Evolutionary conservation across 2,797 vertebrate species (phyloP).

Genomic region (Rhincodon typus): DNA sequence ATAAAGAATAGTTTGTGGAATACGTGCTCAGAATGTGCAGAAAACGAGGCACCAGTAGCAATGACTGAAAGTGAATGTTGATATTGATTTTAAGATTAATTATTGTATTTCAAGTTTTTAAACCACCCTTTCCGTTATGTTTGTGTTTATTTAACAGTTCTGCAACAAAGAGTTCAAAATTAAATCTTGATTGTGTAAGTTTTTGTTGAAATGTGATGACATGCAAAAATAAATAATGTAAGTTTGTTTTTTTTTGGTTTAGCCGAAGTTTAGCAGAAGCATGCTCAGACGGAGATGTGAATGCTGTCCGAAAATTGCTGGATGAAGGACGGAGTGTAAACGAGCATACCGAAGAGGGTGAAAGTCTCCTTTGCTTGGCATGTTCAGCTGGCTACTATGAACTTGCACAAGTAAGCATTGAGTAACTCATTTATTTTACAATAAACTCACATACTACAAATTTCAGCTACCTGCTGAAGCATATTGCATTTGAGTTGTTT

Average conservation of each 20-base stretch:
- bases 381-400: constrained; percentile 98
- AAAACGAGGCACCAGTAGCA: neutral
- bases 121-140: neutral
- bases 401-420: constrained; percentile 83
- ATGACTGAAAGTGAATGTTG: neutral
- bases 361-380: constrained; percentile 92
- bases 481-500: neutral
- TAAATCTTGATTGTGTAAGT: neutral
- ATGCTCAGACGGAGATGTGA: constrained; percentile 97
- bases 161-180: neutral
- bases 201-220: neutral
- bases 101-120: neutral
- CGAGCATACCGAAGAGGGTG: constrained; percentile 96
- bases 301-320: constrained; percentile 91
- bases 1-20: neutral
- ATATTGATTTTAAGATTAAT: neutral
- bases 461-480: neutral
- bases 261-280: constrained; percentile 99
- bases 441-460: neutral
- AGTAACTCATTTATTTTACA: neutral
- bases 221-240: neutral
- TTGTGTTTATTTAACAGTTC: neutral
- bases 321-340: constrained; percentile 97
- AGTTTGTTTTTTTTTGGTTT: constrained; percentile 58
- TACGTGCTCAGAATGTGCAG: neutral